Conservation (phyloP, 1,140 invertebrate genomes). For the Drosophila nasuta region DNA sequence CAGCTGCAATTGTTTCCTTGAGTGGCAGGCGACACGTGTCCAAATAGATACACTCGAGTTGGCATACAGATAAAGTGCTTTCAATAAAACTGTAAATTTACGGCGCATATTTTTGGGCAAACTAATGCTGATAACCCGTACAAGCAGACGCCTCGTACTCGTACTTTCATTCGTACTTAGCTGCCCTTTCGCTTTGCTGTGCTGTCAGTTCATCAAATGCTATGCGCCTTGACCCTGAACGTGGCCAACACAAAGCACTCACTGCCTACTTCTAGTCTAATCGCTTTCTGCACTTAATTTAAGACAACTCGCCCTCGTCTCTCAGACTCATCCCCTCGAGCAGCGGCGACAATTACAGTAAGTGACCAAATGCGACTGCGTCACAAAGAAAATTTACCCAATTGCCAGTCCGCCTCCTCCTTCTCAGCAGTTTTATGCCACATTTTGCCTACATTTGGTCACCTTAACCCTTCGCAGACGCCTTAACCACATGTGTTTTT, state of each 20-base stretch:
- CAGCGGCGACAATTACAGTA: slow-evolving; percentile 72
- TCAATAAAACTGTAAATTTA: slow-evolving; percentile 62
- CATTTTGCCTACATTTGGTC: slow-evolving; percentile 63
- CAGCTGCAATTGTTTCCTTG: slow-evolving; percentile 49
- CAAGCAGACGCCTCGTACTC: not conserved
- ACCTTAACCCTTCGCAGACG: slow-evolving; percentile 70
- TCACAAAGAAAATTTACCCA: slow-evolving; percentile 49
- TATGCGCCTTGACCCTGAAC: slow-evolving; percentile 61
- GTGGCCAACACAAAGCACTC: slow-evolving; percentile 29
- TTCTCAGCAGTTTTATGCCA: slow-evolving; percentile 43
- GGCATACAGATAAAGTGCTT: slow-evolving; percentile 41
- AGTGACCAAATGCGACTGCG: slow-evolving; percentile 57
- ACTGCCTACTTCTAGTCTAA: slow-evolving; percentile 45
- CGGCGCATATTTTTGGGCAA: slow-evolving; percentile 62
- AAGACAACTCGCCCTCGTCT: slow-evolving; percentile 26
- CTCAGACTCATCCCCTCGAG: slow-evolving; percentile 27
- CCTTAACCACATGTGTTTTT: slow-evolving; percentile 73
- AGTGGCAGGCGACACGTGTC: slow-evolving; percentile 65
- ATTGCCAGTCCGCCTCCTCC: slow-evolving; percentile 21
- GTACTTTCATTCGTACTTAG: slow-evolving; percentile 3
- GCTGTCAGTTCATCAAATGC: slow-evolving; percentile 61
- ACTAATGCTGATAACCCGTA: slow-evolving; percentile 60
- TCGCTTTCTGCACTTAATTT: slow-evolving; percentile 79
- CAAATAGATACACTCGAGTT: slow-evolving; percentile 53
- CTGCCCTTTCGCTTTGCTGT: not conserved